phyloP scores from a whole-genome alignment of 2,888 invertebrate genomes.

The Lordiphosa fenestrarum region DNA sequence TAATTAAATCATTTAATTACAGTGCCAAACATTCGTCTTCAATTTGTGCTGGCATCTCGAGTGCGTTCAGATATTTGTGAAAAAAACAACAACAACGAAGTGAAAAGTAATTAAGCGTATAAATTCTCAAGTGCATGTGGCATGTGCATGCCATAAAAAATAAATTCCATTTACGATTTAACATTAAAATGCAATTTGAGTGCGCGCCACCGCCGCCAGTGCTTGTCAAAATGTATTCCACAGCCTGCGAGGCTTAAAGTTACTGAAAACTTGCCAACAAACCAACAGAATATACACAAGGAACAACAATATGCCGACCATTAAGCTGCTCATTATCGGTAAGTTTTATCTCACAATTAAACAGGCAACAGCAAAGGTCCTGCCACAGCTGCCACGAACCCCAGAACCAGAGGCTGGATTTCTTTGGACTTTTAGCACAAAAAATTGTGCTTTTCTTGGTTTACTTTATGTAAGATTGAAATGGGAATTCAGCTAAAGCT shows the following conservation, averaged over 20 bases:
- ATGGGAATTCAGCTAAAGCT: too few species aligned
- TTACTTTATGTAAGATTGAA: too few species aligned
- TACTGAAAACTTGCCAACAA: constrained; percentile 8
- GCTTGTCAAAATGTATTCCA: constrained; percentile 48
- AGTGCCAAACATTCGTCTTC: constrained; percentile 16
- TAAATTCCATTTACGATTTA: constrained; percentile 38
- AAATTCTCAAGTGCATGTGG: constrained; percentile 12
- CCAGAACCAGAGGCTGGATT: constrained; percentile 4
- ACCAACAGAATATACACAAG: constrained; percentile 6
- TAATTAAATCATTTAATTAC: constrained; percentile 63
- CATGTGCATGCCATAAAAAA: constrained; percentile 23
- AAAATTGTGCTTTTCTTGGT: too few species aligned
- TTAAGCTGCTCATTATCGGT: constrained; percentile 77
- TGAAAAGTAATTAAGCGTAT: constrained; percentile 9
- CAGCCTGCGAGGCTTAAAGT: constrained; percentile 9
- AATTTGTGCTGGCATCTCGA: constrained; percentile 20
- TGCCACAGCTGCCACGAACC: neutral
- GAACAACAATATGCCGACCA: constrained; percentile 56
- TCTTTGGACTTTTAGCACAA: constrained; percentile 1
- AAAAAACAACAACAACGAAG: constrained; percentile 1
- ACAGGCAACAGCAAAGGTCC: constrained; percentile 35
- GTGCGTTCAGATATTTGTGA: constrained; percentile 23
- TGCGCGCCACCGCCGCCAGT: constrained; percentile 25
- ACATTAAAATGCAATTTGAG: constrained; percentile 69
- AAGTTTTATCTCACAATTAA: constrained; percentile 76